Evolutionary conservation across 2,797 vertebrate genomes (phyloP).

Genomic region (Acomys russatus): DNA sequence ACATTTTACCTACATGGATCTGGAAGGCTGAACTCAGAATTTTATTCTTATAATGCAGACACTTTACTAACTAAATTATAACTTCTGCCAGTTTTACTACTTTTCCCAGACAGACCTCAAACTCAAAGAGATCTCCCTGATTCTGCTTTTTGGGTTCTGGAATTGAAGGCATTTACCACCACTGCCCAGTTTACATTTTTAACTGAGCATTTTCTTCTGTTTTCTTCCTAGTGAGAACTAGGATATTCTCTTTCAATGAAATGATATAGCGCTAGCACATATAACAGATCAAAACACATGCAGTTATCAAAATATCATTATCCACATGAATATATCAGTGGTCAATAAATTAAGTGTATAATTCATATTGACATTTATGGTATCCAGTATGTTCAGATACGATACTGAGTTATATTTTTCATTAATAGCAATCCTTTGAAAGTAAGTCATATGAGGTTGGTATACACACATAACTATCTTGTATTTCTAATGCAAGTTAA

Average conservation of each 20-base stretch:
- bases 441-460: not conserved
- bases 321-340: not conserved
- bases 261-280: not conserved
- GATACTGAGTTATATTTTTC: not conserved
- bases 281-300: not conserved
- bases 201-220: not conserved
- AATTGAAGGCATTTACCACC: not conserved
- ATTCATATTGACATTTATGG: not conserved
- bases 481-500: not conserved
- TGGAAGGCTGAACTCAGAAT: not conserved
- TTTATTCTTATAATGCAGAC: not conserved
- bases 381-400: not conserved
- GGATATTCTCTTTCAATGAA: not conserved
- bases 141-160: not conserved
- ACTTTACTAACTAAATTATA: not conserved
- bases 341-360: not conserved
- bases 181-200: not conserved
- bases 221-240: not conserved
- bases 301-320: not conserved
- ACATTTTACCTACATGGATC: not conserved
- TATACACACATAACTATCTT: not conserved
- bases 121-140: not conserved
- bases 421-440: not conserved
- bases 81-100: not conserved
- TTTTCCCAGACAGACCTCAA: too few relatives aligned